Evolutionary conservation across 2,113 vertebrate genomes (phyloP), one percentile per base, ranked within the genome.

Genomic region (Uropsilus gracilis): DNA sequence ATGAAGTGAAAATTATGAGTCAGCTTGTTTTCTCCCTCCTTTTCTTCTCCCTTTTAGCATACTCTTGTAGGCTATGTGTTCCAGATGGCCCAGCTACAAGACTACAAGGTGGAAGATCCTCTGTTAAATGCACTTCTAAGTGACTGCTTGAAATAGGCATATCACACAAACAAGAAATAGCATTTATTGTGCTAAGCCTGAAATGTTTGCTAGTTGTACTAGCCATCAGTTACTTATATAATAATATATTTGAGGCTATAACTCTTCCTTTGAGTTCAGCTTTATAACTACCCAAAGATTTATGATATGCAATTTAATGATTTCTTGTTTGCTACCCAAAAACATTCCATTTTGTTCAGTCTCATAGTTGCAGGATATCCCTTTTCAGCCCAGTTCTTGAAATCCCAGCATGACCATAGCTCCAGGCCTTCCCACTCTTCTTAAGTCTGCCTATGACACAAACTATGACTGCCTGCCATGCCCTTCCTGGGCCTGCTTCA

Each of bases 181-280:
- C 30, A 28, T 66, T 72, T 37, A 64, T 22, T 71, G 24, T 84
- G 30, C 46, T 82, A 55, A 85, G 68, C 26, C 80, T 53, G 53
- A 55, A 86, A 39, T 72, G 39, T 76, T 84, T 81, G 53, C 32
- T 20, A 66, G 13, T 81, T 61, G 30, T 46, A 30, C 18, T 59
- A 76, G 30, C 28, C 93, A 53, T 81, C 48, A 53, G 64, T 91
- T 93, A 61, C 46, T 88, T 63, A 86, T 28, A 59, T 63, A 88
- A 69, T 48, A 64, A 20, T 42, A 1, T 30, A 28, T 78, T 85
- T 82, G 46, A 89, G 87, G 42, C 73, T 91, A 92, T 86, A 64
- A 86, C 50, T 91, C 46, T 92, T 76, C 94, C 94, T 91, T 39
- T 82, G 55, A 93, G 42, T 88, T 72, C 22, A 93, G 90, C 83